Evolutionary conservation across 37 sponge, comb jelly and placozoan genomes (phyloP).

Genomic region (Theonella swinhoei): DNA sequence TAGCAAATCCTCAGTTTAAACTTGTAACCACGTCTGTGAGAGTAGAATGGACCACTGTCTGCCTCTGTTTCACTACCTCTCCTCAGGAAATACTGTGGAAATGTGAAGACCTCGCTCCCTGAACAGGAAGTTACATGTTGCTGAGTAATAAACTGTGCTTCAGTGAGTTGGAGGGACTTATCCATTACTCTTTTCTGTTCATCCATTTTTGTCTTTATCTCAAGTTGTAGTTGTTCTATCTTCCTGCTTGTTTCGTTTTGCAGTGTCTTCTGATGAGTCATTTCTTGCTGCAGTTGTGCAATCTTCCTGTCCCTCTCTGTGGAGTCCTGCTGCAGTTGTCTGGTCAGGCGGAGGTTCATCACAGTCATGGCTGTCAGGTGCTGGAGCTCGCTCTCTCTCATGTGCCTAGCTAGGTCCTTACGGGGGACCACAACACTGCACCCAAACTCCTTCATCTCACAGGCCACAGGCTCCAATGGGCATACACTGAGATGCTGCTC

Average conservation of each 20-base stretch:
- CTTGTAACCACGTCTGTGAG: too few species aligned
- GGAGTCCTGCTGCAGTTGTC: slow-evolving; percentile 6
- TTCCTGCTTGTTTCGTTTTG: too few species aligned
- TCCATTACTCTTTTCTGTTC: not conserved
- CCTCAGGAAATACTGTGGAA: too few species aligned
- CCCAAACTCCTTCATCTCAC: slow-evolving; percentile 38
- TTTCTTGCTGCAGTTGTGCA: slow-evolving; percentile 6
- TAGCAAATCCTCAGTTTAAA: too few species aligned
- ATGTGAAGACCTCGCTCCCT: too few species aligned
- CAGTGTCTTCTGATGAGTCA: too few species aligned
- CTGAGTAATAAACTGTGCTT: not conserved
- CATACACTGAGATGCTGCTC: slow-evolving; percentile 33
- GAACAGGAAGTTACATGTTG: too few species aligned
- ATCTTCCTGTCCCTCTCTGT: not conserved
- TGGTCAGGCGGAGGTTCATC: slow-evolving; percentile 11
- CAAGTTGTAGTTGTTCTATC: not conserved
- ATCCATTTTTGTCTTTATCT: not conserved
- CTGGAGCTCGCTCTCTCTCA: slow-evolving; percentile 12
- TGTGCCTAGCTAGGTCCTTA: slow-evolving; percentile 1
- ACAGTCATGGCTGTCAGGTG: slow-evolving; percentile 18
- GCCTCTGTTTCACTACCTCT: too few species aligned
- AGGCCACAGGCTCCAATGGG: slow-evolving; percentile 25
- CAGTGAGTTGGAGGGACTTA: not conserved
- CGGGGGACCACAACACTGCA: slow-evolving; percentile 28
- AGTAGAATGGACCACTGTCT: too few species aligned